Conservation (phyloP, 1,140 invertebrate genomes). For the Lysiphlebus fabarum region DNA sequence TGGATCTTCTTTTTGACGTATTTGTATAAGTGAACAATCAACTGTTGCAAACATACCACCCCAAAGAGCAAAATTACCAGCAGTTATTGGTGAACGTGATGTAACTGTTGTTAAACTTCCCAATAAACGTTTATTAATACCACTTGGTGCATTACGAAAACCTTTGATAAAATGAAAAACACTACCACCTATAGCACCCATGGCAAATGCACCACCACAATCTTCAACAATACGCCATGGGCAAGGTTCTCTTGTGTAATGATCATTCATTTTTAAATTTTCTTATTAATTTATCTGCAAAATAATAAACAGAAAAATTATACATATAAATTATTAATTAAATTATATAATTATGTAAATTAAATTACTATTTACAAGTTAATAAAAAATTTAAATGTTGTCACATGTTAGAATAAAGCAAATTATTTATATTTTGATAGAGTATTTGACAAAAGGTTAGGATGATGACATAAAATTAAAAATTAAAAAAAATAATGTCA, state of each 20-base stretch:
- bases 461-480: too few relatives aligned
- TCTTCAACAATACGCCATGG: slow-evolving; percentile 98
- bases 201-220: slow-evolving; percentile 97
- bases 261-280: slow-evolving; percentile 55
- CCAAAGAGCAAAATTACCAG: slow-evolving; percentile 92
- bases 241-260: slow-evolving; percentile 89
- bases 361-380: too few relatives aligned
- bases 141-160: slow-evolving; percentile 92
- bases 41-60: slow-evolving; percentile 96
- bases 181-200: slow-evolving; percentile 95
- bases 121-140: slow-evolving; percentile 69
- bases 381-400: too few relatives aligned
- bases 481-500: too few relatives aligned
- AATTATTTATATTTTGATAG: too few relatives aligned
- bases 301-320: too few relatives aligned
- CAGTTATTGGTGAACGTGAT: slow-evolving; percentile 85
- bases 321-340: too few relatives aligned
- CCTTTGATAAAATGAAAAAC: slow-evolving; percentile 97
- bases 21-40: slow-evolving; percentile 94
- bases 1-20: slow-evolving; percentile 96
- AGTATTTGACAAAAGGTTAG: too few relatives aligned
- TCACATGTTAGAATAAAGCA: too few relatives aligned
- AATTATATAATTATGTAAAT: too few relatives aligned
- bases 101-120: slow-evolving; percentile 85
- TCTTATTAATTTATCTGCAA: too few relatives aligned